phyloP scores from a whole-genome alignment of 2,113 vertebrate genomes.

The Microtus richardsoni region DNA sequence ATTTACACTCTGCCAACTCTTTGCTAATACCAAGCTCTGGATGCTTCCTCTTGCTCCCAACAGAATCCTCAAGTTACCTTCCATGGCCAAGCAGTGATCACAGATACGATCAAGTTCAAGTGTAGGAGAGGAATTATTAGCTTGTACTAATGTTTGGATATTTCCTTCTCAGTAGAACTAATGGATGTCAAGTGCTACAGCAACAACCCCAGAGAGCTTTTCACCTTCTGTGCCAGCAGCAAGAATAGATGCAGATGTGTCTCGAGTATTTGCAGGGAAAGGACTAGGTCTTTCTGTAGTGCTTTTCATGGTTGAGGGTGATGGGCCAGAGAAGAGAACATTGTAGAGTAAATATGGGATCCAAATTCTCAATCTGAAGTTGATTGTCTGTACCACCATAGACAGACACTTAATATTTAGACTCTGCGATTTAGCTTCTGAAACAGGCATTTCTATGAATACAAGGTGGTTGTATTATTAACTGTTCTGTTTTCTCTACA shows the following conservation, averaged over 20 bases:
- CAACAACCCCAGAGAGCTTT: background rate
- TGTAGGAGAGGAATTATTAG: conserved; percentile 74
- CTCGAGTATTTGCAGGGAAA: background rate
- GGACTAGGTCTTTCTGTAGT: background rate
- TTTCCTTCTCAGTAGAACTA: conserved; percentile 62
- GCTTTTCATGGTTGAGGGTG: background rate
- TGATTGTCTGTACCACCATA: background rate
- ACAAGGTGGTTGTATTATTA: background rate
- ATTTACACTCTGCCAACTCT: conserved; percentile 72
- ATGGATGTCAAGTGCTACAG: conserved; percentile 71
- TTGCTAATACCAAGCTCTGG: conserved; percentile 59
- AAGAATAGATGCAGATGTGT: background rate
- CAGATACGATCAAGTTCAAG: conserved; percentile 69
- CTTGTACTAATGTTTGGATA: conserved; percentile 58
- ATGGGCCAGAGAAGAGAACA: background rate
- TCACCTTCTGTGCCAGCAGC: background rate
- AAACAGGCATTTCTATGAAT: background rate
- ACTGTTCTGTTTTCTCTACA: background rate
- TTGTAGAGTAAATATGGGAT: background rate
- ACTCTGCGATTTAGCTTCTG: conserved; percentile 17
- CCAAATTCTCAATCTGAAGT: conserved; percentile 10
- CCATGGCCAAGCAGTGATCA: conserved; percentile 66
- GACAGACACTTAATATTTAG: background rate
- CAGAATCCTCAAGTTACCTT: conserved; percentile 65
- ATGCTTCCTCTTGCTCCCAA: conserved; percentile 34